Base-by-base conservation (phyloP, 2,113 vertebrate species). In the Rhipidura dahli region DNA sequence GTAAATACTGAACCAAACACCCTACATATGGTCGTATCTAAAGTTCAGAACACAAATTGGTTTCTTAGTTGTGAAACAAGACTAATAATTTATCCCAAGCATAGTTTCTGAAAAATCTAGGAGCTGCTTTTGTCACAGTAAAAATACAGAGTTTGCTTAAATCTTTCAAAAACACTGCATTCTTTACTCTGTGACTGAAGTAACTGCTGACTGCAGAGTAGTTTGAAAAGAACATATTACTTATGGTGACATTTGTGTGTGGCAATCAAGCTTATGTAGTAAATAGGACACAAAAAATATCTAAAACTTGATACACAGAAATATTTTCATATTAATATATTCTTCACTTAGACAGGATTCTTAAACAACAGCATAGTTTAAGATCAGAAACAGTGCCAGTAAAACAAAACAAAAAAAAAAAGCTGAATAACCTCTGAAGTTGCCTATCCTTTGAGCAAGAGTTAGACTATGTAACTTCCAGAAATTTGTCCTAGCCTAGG, bases 1-100 rank as follows among this genome's bases (percentile, higher is more conserved):
- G 99, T 80, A 99, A 98, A 97, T 99, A 99, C 83, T 99, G 99
- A 83, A 99, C 98, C 96, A 99, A 97, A 66, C 99, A 99, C 72
- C 98, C 99, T 10, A 99, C 99, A 8, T 99, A 98, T 0, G 99
- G 99, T 26, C 98, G 98, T 95, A 99, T 99, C 99, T 99, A 57
- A 85, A 87, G 31, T 87, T 57, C 27, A 83, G 47, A 88, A 94
- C 33, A 95, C 7, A 96, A 87, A 89, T 1, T 57, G 23, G 2
- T 42, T 65, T 87, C 37, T 83, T 39, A 85, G 27, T 35, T 18
- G 28, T 33, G 14, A 72, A 86, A 65, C 4, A 72, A 69, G 9
- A 26, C 37, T 45, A 76, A 21, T 57, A 51, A 71, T 57, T 72
- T 90, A 85, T n/a, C 17, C 9, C 9, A 68, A 57, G 4, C 10